Evolutionary conservation across 2,113 vertebrate genomes (phyloP).

Genomic region (Taurulus bubalis): DNA sequence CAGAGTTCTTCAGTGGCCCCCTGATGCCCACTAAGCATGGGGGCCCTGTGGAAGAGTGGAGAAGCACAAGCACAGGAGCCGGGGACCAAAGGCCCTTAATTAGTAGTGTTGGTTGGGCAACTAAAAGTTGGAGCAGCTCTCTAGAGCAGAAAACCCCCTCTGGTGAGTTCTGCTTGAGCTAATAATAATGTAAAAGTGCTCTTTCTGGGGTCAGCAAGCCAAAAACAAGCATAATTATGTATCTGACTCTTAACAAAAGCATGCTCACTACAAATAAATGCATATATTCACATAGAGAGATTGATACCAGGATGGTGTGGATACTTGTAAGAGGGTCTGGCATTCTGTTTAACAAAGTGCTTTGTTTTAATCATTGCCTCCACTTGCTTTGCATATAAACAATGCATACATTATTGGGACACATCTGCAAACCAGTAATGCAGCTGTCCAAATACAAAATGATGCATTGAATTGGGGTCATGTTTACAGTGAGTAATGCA

Average conservation of each 20-base stretch:
- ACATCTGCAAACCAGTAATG: slow-evolving; percentile 27
- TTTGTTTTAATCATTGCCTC: slow-evolving; percentile 7
- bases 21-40: slow-evolving; percentile 50
- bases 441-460: slow-evolving; percentile 11
- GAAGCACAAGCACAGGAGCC: slow-evolving; percentile 30
- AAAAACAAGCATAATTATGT: slow-evolving; percentile 34
- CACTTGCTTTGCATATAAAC: slow-evolving; percentile 35
- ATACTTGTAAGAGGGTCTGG: slow-evolving; percentile 3
- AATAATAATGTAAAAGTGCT: slow-evolving; percentile 46
- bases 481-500: slow-evolving; percentile 17
- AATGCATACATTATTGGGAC: slow-evolving; percentile 24
- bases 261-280: not conserved
- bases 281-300: slow-evolving; percentile 25
- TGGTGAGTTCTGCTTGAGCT: slow-evolving; percentile 55
- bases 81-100: slow-evolving; percentile 66
- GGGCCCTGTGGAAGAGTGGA: slow-evolving; percentile 32
- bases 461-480: slow-evolving; percentile 17
- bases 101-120: slow-evolving; percentile 60
- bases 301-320: not conserved
- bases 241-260: not conserved
- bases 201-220: slow-evolving; percentile 46
- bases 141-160: slow-evolving; percentile 63
- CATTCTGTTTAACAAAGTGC: slow-evolving; percentile 3
- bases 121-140: slow-evolving; percentile 45
- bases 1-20: slow-evolving; percentile 47